Conservation (phyloP, 2,888 invertebrate genomes). For the Crossocerus cetratus region DNA sequence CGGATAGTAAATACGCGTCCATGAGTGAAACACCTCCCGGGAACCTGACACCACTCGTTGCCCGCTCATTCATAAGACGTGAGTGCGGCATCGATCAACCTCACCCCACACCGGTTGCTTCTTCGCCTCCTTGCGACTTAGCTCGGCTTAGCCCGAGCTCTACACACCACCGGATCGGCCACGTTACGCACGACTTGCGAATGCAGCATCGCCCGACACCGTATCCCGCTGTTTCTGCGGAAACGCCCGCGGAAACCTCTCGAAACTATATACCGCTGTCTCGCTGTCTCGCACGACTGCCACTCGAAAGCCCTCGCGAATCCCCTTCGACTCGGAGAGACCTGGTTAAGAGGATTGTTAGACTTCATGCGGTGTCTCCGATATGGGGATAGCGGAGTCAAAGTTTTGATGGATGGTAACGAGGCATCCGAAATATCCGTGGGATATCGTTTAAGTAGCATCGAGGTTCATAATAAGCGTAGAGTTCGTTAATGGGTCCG, state of each 20-base stretch:
- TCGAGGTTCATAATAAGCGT: slow-evolving; percentile 25
- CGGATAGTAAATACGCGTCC: slow-evolving; percentile 62
- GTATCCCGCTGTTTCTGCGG: no score
- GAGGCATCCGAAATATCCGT: slow-evolving; percentile 24
- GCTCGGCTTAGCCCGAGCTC: no score
- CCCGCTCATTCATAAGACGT: slow-evolving; percentile 71
- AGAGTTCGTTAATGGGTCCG: slow-evolving; percentile 36
- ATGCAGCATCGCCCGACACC: neutral
- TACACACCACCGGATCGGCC: neutral
- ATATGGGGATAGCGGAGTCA: no score
- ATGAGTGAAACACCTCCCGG: slow-evolving; percentile 47
- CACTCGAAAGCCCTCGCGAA: no score
- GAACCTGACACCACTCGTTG: slow-evolving; percentile 66
- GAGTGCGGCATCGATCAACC: slow-evolving; percentile 71
- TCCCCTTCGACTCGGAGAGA: no score
- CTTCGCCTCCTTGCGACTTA: no score
- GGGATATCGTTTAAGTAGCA: slow-evolving; percentile 31
- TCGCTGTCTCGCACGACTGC: no score
- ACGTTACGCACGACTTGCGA: slow-evolving; percentile 7
- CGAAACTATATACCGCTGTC: no score
- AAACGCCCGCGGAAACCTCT: no score
- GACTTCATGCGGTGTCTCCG: no score
- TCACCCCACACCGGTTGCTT: neutral
- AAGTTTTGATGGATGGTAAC: no score
- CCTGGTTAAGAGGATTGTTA: no score